phyloP scores from a whole-genome alignment of 2,113 vertebrate genomes.

The Gobio gobio region DNA sequence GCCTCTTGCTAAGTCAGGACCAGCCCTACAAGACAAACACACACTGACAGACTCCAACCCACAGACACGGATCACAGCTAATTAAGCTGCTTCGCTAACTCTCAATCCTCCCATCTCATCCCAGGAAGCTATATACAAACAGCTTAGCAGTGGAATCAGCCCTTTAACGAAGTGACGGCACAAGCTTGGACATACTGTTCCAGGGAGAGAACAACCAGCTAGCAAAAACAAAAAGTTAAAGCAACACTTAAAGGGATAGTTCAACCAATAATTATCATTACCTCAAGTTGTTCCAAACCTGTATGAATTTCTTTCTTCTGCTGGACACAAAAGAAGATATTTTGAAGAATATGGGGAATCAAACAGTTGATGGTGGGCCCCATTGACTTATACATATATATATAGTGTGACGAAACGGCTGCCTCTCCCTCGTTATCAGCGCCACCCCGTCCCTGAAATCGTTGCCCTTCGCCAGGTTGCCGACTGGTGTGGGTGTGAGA shows the following conservation, averaged over 20 bases:
- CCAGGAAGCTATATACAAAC: slow-evolving; percentile 35
- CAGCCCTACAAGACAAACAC: slow-evolving; percentile 23
- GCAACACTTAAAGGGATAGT: background rate
- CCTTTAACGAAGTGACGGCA: background rate
- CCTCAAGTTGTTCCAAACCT: background rate
- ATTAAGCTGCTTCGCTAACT: slow-evolving; percentile 54
- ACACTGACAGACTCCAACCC: slow-evolving; percentile 32
- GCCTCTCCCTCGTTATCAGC: too few relatives aligned
- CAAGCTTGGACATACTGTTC: background rate
- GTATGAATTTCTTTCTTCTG: background rate
- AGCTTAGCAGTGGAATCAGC: slow-evolving; percentile 8
- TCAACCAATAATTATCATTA: background rate
- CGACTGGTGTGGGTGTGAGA: too few relatives aligned
- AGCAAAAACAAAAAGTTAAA: background rate
- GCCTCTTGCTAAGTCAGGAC: slow-evolving; percentile 50
- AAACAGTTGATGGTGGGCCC: too few relatives aligned
- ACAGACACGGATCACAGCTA: slow-evolving; percentile 42
- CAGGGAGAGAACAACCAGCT: background rate
- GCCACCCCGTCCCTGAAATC: too few relatives aligned
- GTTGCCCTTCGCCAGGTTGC: too few relatives aligned
- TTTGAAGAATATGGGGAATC: too few relatives aligned
- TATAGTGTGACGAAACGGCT: too few relatives aligned
- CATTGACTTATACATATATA: too few relatives aligned
- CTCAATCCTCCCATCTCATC: slow-evolving; percentile 25
- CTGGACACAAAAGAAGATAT: too few relatives aligned